phyloP scores from a whole-genome alignment of 2,888 invertebrate genomes.

The Coleophora flavipennella region DNA sequence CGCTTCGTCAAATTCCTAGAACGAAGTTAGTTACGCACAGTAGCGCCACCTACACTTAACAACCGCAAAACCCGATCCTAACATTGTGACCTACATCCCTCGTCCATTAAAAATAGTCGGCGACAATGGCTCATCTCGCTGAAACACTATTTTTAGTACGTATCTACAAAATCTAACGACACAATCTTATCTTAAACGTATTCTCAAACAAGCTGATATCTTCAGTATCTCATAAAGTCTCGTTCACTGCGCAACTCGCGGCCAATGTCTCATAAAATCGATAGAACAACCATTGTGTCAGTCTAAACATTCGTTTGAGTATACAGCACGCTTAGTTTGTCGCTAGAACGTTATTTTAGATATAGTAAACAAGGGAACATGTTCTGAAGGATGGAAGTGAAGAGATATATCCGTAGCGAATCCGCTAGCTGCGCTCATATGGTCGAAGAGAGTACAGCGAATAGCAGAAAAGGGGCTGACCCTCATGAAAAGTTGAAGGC shows the following conservation, averaged over 20 bases:
- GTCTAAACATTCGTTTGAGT: too few species aligned
- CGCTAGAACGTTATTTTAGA: constrained; percentile 47
- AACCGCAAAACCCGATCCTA: constrained; percentile 19
- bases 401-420: constrained; percentile 62
- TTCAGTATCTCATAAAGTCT: constrained; percentile 13
- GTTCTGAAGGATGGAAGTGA: constrained; percentile 60
- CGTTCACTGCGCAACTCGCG: constrained; percentile 12
- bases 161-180: constrained; percentile 55
- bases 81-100: constrained; percentile 60
- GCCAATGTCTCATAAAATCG: constrained; percentile 22
- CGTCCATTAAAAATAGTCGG: constrained; percentile 64
- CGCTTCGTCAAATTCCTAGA: not conserved
- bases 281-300: constrained; percentile 15
- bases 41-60: constrained; percentile 27
- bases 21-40: not conserved
- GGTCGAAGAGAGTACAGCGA: constrained; percentile 55
- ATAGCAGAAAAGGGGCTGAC: constrained; percentile 50
- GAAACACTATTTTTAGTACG: constrained; percentile 67
- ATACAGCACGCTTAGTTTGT: constrained; percentile 44
- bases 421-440: constrained; percentile 65
- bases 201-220: constrained; percentile 14
- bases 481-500: constrained; percentile 66
- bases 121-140: constrained; percentile 70
- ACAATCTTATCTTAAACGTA: constrained; percentile 41
- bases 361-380: constrained; percentile 65